Base-by-base conservation (phyloP, 2,888 invertebrate species). In the Lithodes maja region DNA sequence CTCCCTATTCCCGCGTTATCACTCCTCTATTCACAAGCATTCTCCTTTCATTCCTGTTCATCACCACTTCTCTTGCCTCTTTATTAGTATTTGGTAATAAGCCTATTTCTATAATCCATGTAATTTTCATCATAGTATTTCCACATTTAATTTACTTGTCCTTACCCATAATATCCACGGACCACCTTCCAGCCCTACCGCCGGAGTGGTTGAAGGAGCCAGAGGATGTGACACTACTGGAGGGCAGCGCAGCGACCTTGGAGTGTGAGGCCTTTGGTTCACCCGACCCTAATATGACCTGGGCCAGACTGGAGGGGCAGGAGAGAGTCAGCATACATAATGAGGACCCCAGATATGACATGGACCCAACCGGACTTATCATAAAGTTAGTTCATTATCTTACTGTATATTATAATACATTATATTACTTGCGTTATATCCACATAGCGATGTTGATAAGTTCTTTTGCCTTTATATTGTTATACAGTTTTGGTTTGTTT, bases 201-300 rank as follows among this genome's bases (percentile, higher is more conserved):
- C 91, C 91, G 0, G 90, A 91, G 82, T 91, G 90, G 83, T 49
- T 88, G 85, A 84, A 83, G 69, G 74, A 86, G 53, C 91, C 90
- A 1, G 85, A 86, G 61, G 87, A 84, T 52, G 68, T 88, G 55
- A 79, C 74, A 3, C 86, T 85, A 1, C 83, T 91, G 49, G 85
- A 84, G 77, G 90, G 86, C 1, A 78, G 74, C 17, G 83, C 89
- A 1, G 85, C 86, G n/a, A 83, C 77, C 17, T 74, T 91, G 2
- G 83, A 83, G 9, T 91, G 91, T 55, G 90, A 82, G 53, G 91
- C 86, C 2, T 91, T 83, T 81, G 91, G 90, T 15, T 89, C 89
- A 0, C 91, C 91, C 1, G 85, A 91, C 79, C 91, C 91, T 15
- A 87, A 87, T 50, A 89, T 91, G 69, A 74, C 82, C 5, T 91